Conservation (phyloP, 2,888 invertebrate species). For the Cyclophora punctaria region DNA sequence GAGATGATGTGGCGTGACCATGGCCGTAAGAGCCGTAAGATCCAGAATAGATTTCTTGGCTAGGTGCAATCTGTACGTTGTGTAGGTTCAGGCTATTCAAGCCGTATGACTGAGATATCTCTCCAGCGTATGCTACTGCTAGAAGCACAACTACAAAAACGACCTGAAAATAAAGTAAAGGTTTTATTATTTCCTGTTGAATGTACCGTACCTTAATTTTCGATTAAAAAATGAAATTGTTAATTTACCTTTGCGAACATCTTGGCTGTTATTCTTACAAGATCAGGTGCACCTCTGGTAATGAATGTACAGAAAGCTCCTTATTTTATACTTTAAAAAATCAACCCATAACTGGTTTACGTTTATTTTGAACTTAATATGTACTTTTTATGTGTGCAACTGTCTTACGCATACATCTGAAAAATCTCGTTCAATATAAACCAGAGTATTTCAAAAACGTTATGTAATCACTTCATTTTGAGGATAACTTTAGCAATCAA, state of each 20-base stretch:
- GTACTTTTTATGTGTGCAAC: constrained; percentile 24
- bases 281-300: constrained; percentile 33
- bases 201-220: neutral
- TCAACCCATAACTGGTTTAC: constrained; percentile 34
- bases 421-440: constrained; percentile 30
- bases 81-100: constrained; percentile 38
- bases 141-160: constrained; percentile 22
- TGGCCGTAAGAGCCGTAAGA: no score
- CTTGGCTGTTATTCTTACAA: constrained; percentile 29
- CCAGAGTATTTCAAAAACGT: constrained; percentile 40
- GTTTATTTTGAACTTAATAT: constrained; percentile 23
- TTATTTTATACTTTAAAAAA: constrained; percentile 44
- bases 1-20: neutral
- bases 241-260: constrained; percentile 26
- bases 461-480: constrained; percentile 52
- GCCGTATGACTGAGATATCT: constrained; percentile 30
- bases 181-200: neutral
- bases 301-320: constrained; percentile 21
- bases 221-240: neutral
- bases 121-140: constrained; percentile 31
- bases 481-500: constrained; percentile 21
- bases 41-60: no score
- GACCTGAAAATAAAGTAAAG: constrained; percentile 24
- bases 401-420: constrained; percentile 22
- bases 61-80: constrained; percentile 12